Base-by-base conservation (phyloP, 2,888 invertebrate genomes). In the Drosophila demipolita region DNA sequence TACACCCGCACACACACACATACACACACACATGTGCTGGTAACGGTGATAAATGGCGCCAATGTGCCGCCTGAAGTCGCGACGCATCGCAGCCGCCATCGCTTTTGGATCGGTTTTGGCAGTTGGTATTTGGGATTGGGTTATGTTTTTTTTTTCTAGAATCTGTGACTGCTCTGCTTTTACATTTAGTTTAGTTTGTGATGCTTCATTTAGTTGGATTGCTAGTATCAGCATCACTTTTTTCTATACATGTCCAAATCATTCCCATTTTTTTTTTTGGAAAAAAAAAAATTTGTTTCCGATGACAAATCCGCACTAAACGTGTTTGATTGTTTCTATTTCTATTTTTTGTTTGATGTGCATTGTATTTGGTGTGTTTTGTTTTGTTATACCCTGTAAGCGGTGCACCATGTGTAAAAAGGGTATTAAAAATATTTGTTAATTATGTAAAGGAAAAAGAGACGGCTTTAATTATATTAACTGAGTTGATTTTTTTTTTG, bases 1-100 rank as follows among this genome's bases (percentile, higher is more conserved):
- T 38, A 58, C 66, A 35, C 68, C 66, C 71, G 12, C 20, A 45
- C 45, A 12, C 45, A 20, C 12, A 45, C 12, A 8, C 38, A 2
- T 8, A 17, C 17, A 73, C 38, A 42, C 58, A 54, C 64, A 69
- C 80, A 71, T 78, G 75, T 75, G 42, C 73, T 81, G 68, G 77
- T 80, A 88, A 90, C 92, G 90, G 91, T 92, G 92, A 92, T 91
- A 92, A 91, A 91, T 91, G 93, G 93, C 93, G 93, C 93, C 93
- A 92, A 91, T 87, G 89, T 91, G 93, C 89, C 93, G 89, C 91
- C 86, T 82, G 68, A 73, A 85, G 87, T 85, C 89, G 89, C 87
- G 86, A 82, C 86, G 86, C 85, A 82, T 75, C 85, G 82, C 78
- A 90, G 85, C 78, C 74, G 74, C 74, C 75, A 74, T 74, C 74